Evolutionary conservation across 2,888 invertebrate genomes (phyloP), one percentile per base, ranked within the genome.

Genomic region (Eupithecia subfuscata): DNA sequence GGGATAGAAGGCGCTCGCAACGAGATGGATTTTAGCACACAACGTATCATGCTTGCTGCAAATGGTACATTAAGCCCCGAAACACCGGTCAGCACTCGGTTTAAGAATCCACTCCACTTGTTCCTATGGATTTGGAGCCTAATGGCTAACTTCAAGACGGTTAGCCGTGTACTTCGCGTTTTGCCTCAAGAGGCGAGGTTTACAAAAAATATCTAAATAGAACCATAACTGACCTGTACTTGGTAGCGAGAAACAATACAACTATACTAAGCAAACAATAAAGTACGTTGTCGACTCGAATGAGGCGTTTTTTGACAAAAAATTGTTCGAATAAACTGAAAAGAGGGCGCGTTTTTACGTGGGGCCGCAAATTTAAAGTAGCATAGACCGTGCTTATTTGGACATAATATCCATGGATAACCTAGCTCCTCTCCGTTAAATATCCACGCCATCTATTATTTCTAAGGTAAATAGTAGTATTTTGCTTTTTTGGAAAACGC

Each of bases 281-380:
- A 75, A 73, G 77, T 75, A 78, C 72, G 69, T 71, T 67, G 75
- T 73, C 67, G 71, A 79, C 69, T 76, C 37, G 37, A 75, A 78
- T 45, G 45, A 45, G 45, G 45, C 45, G 45, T 18, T 45, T 30
- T 45, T 45, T 40, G 40, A 9, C 40, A 40, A 40, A 8, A 40
- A 40, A 40, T 40, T 9, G 40, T 40, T 9, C 40, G 40, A 40
- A 1, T 7, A 8, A 37, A 37, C 37, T 34, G n/a, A 34, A 34
- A 34, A 34, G 5, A 34, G 34, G 40, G 40, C 40, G 40, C 9
- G 2, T 8, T 40, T 40, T 40, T 40, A 40, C 40, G 40, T 40
- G 9, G 40, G 9, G 40, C 40, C 40, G 9, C 40, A 3, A 40
- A 40, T 8, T 40, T 40, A 37, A 37, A 37, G 37, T 37, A 37